Base-by-base conservation (phyloP, 2,888 invertebrate genomes). In the Barypeithes pellucidus region DNA sequence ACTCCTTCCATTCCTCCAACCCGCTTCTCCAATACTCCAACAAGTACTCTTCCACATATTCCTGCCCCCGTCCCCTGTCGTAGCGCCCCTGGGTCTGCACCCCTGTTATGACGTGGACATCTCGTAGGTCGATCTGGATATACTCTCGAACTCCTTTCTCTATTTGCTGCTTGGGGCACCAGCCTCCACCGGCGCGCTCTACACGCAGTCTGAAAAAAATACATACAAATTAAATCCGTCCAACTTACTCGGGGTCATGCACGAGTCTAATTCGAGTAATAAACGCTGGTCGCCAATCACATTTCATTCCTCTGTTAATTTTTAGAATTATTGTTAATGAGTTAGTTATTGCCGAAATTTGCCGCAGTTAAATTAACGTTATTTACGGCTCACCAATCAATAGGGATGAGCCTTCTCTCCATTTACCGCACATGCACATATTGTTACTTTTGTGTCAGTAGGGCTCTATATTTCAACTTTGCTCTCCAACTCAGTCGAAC, bases 11-110 rank as follows among this genome's bases (percentile, higher is more conserved):
- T 73, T 88, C 88, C 36, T 86, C 83, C 77, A 91, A 84, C 2
- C 89, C 89, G 1, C 91, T 89, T 77, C 92, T 83, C 88, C 90
- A 89, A 83, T 93, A 93, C 82, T 93, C 92, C 75, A 94, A 83
- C 61, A 90, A 89, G 83, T 92, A 93, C 80, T 91, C 89, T 80
- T 93, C 92, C 57, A 91, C 90, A 85, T 90, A 94, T 83, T 94
- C 94, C 80, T 91, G 91, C 16, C 94, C 94, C 76, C 91, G 87
- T 43, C 94, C 94, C 77, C 91, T 89, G 79, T 92, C 93, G 84
- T 89, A 93, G 52, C 94, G 88, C n/a, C 94, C 94, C 84, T 94
- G 94, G 4, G 93, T 93, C 82, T 93, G 92, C 43, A 94, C 89
- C 59, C 90, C 91, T 7, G 92, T 92, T 78, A 94, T 87, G 75